Conservation (phyloP, 2,113 vertebrate genomes). For the Probosciger aterrimus region DNA sequence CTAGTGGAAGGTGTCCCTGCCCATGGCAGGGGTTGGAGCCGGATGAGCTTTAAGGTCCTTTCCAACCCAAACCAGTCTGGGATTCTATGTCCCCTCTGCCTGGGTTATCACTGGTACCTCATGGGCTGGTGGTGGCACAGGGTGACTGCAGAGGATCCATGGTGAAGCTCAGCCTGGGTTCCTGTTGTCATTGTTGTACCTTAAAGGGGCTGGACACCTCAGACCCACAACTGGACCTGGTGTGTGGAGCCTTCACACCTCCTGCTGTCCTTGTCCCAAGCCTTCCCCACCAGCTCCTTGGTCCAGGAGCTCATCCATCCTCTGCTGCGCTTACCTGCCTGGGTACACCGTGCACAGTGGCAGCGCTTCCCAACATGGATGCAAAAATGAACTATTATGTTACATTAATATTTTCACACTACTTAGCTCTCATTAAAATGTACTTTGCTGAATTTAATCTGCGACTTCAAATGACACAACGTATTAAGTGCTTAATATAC, state of each 20-base stretch:
- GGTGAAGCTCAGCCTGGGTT: neutral
- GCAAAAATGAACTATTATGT: constrained; percentile 15
- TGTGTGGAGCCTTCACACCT: rapidly evolving
- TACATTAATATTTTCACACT: constrained; percentile 76
- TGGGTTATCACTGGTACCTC: rapidly evolving
- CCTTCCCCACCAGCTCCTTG: neutral
- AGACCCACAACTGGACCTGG: rapidly evolving
- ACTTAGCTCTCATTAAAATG: constrained; percentile 86
- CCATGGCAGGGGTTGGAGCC: neutral
- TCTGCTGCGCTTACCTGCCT: neutral
- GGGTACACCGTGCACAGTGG: rapidly evolving
- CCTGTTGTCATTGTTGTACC: neutral
- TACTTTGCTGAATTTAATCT: constrained; percentile 82
- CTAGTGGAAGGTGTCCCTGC: no score
- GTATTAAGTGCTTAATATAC: constrained; percentile 87
- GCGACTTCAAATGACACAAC: constrained; percentile 81
- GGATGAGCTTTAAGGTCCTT: neutral
- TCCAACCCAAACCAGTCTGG: neutral
- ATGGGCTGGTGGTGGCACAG: rapidly evolving
- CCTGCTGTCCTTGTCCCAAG: rapidly evolving
- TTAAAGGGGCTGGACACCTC: neutral
- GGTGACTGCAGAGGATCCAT: rapidly evolving
- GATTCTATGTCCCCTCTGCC: rapidly evolving
- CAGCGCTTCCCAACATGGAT: rapidly evolving
- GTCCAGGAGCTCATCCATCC: neutral